Evolutionary conservation across 2,888 invertebrate species (phyloP), one percentile per base, ranked within the genome.

Genomic region (Kuschelorhynchus macadamiae): DNA sequence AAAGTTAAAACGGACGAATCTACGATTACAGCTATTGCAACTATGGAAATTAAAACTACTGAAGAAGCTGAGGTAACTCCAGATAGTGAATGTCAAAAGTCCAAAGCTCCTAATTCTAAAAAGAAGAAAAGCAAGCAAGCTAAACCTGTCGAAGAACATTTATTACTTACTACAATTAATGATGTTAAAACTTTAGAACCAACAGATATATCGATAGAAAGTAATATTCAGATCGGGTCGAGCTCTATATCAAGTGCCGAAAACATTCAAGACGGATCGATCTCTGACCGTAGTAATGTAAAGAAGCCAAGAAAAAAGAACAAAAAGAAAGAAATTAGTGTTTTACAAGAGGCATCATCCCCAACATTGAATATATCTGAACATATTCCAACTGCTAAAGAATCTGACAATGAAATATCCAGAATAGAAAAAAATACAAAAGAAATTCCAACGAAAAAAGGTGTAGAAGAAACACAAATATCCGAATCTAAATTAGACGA

Each of bases 241-340:
- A 30, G 30, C 30, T 9, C 30, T 30, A 30, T 30, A 7, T 7
- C 30, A 30, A 30, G 30, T 30, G 30, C 4, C 30, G 30, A 7
- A 7, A 30, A 30, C n/a, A n/a, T n/a, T n/a, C n/a, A n/a, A n/a
- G n/a, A n/a, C n/a, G n/a, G n/a, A n/a, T n/a, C n/a, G n/a, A n/a
- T n/a, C n/a, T n/a, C n/a, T n/a, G n/a, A n/a, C n/a, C n/a, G n/a
- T n/a, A n/a, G 11, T 42, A 9, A 12, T 5, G 46, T 46, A 12
- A 57, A 57, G 17, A 46, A 44, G 36, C 44, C 44, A 30, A 44
- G 42, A 32, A 57, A 57, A 18, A 57, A 33, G 17, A 17, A 30
- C 1, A 56, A 32, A 5, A 33, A 20, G 4, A 46, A 18, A 9
- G 21, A 39, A 41, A 47, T 25, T 25, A 5, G 4, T 25, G 46